Base-by-base conservation (phyloP, 2,113 vertebrate species). In the Oostethus manadensis region DNA sequence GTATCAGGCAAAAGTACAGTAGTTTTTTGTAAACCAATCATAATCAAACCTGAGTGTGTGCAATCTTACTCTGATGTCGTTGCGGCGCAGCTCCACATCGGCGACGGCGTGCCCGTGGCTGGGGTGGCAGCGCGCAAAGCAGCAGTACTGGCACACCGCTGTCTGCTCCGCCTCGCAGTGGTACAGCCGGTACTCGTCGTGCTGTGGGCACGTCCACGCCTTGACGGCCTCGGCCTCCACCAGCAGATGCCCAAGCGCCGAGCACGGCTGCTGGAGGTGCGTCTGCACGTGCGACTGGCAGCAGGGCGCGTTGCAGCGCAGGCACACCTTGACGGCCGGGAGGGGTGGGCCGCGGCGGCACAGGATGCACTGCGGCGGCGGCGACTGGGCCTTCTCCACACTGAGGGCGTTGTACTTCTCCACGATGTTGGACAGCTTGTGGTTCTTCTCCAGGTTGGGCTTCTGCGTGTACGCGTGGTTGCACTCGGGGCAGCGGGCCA, bases 91-190 rank as follows among this genome's bases (percentile, higher is more conserved):
- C 90, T 99, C 97, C 90, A 99, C 94, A 65, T 99, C 97, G 16
- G 93, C 95, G 79, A 99, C 94, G 0, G 94, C 93, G 66, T 99
- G 97, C 71, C 96, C 93, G 80, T 99, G 95, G 90, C 93, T 95
- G 70, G 94, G 93, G 63, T 94, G 94, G 78, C 90, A 91, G 74
- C 95, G 93, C 84, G 97, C 95, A 87, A 98, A 98, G 91, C 94
- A 99, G 90, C 97, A 98, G 89, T 97, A 99, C 80, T 97, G 96
- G 88, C 97, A 99, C 80, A 99, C 94, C 0, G 96, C 96, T 65
- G 97, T 95, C 90, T 99, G 96, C 90, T 99, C 97, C 53, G 93
- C 94, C 82, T 98, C 96, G 74, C 97, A 98, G 92, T 99, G 97
- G 85, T 97, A 98, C 72, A 99, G 91, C 77, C 97, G 89, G 91